Base-by-base conservation (phyloP, 2,113 vertebrate species). In the Neogobius melanostomus region DNA sequence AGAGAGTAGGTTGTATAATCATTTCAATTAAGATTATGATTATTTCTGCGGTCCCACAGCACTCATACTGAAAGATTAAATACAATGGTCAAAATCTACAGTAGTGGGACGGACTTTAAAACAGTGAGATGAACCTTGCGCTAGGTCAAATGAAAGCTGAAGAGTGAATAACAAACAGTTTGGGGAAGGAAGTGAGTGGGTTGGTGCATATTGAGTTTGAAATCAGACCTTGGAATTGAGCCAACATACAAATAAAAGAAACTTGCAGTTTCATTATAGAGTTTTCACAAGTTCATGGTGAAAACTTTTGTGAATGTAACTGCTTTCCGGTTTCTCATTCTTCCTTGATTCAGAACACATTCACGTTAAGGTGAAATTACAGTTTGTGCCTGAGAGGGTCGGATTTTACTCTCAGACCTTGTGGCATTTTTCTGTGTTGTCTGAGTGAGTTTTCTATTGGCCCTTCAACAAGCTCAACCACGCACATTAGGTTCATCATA, bases 161-260 rank as follows among this genome's bases (percentile, higher is more conserved):
- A 60, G 36, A 60, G 6, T n/a, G 57, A 44, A 61, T 61, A 61
- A 61, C 57, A 61, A 61, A 44, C 12, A 43, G 57, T 11, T 43
- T 36, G 43, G 2, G 44, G 36, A 61, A 44, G 14, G 57, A 61
- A 61, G 42, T 61, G 42, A 8, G 57, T 61, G 57, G 57, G 57
- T 44, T 61, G 49, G 57, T 44, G 53, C 53, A 56, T 56, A 11
- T 10, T 56, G 53, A 56, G 11, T 36, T 36, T 36, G 28, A 36
- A 36, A 44, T 61, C 57, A 43, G 57, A 8, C 57, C 57, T 61
- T 61, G 14, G 42, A 60, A 60, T 14, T 11, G 4, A 44, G 54
- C 54, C 54, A 57, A 11, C 53, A 11, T 7, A 43, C 8, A 15
- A 53, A 59, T 59, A 12, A 12, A 59, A 59, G 14, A 43, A 61